Conservation (phyloP, 2,888 invertebrate genomes). For the Odontomyia ornata region DNA sequence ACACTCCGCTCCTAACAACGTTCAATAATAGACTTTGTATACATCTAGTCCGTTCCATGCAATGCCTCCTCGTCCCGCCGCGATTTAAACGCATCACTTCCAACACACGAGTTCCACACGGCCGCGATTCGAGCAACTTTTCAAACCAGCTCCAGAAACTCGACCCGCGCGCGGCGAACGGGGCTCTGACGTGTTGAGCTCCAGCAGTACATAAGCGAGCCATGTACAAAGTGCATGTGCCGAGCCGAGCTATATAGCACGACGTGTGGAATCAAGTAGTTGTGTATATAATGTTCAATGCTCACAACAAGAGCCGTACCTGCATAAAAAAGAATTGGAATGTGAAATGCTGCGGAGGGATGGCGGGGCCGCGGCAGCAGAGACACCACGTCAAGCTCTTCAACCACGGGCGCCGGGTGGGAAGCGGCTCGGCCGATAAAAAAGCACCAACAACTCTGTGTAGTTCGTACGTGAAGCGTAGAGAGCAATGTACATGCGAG, state of each 20-base stretch:
- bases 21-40: background rate
- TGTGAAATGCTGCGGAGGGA: background rate
- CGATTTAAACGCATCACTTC: background rate
- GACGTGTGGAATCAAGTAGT: slow-evolving; percentile 27
- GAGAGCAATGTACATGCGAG: slow-evolving; percentile 39
- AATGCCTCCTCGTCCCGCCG: too few relatives aligned
- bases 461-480: background rate
- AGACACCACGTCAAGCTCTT: too few relatives aligned
- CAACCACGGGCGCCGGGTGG: background rate
- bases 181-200: background rate
- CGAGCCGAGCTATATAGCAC: background rate
- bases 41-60: background rate
- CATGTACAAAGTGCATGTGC: background rate
- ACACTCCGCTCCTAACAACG: background rate
- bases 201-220: background rate
- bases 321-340: slow-evolving; percentile 11
- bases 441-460: slow-evolving; percentile 14
- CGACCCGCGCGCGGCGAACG: background rate
- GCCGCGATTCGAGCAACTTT: background rate
- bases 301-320: slow-evolving; percentile 23
- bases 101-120: background rate
- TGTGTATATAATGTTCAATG: slow-evolving; percentile 8
- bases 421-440: slow-evolving; percentile 2
- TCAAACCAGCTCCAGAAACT: background rate
- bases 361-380: too few relatives aligned